Base-by-base conservation (phyloP, 2,888 invertebrate species). In the Apocheima hispidaria region DNA sequence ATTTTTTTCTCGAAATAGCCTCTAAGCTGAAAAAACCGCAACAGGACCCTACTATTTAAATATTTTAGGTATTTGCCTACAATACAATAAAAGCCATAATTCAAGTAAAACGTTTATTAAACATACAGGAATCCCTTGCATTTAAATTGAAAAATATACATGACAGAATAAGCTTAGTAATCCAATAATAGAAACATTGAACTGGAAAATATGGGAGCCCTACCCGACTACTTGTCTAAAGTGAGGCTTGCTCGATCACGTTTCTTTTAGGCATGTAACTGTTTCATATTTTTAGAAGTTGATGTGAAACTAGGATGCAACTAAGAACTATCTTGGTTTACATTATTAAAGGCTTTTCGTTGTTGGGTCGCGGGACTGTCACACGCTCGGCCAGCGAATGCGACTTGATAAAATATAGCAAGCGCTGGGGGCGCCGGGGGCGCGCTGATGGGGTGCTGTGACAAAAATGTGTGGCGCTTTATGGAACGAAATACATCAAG, bases 61-160 rank as follows among this genome's bases (percentile, higher is more conserved):
- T n/a, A 10, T 35, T 35, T 35, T 35, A 10, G 0, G 9, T 3
- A 12, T 35, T 35, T 35, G 2, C 3, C 38, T 20, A 14, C 38
- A n/a, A 2, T 23, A 41, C 21, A 63, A 61, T 59, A 53, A 69
- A 59, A 66, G 41, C 61, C 52, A 56, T 46, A 53, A 65, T 67
- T 60, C 56, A 74, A 63, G 62, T 75, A 69, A 73, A 69, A 67
- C 72, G 54, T 82, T 79, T 82, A 81, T 72, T 82, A 75, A 72
- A 78, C 71, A 74, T 70, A 60, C 50, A 78, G 70, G 74, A 75
- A 73, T 72, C 36, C 59, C 44, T 65, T 63, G 60, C 50, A 72
- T 70, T 55, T 49, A 72, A 75, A 73, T 71, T 60, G 44, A 63
- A 63, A 68, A 68, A 65, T 57, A 46, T 64, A 66, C 54, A 66